A percentile compares a stretch with the other conserved stretches of the same genome.
Evolutionary conservation across 1,140 invertebrate species (phyloP).

Genomic region (Drosophila ohnishii): DNA sequence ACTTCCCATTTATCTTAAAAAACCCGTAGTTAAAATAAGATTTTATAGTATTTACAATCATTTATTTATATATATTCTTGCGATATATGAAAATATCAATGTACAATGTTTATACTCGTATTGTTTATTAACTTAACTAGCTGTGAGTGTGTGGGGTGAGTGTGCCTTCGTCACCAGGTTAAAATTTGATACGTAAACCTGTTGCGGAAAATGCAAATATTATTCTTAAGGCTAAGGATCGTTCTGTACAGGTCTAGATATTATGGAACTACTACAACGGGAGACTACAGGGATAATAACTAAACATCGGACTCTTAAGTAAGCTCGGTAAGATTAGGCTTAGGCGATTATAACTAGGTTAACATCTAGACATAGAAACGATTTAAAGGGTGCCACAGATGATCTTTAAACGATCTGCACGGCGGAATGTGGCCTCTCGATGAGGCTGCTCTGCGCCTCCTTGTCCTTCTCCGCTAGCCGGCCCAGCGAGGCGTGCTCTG

Average conservation of each 20-base stretch:
- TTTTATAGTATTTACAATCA: constrained; percentile 49
- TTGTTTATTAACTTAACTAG: constrained; percentile 33
- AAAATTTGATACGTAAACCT: constrained; percentile 13
- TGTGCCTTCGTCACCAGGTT: constrained; percentile 15
- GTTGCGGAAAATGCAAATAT: constrained; percentile 38
- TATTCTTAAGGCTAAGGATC: constrained; percentile 25
- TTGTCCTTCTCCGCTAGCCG: constrained; percentile 65
- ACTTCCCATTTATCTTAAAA: not conserved
- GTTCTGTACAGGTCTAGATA: constrained; percentile 54
- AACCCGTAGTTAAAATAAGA: not conserved
- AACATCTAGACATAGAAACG: constrained; percentile 53
- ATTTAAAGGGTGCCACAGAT: constrained; percentile 21
- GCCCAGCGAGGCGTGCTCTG: constrained; percentile 50
- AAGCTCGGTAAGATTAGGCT: constrained; percentile 65
- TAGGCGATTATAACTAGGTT: constrained; percentile 61
- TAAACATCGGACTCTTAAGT: constrained; percentile 63
- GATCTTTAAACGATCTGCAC: constrained; percentile 64
- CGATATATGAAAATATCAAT: constrained; percentile 40
- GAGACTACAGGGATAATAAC: constrained; percentile 2
- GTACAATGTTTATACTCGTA: constrained; percentile 37
- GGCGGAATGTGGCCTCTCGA: constrained; percentile 59
- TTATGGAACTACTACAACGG: constrained; percentile 13
- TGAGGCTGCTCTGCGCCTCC: constrained; percentile 72
- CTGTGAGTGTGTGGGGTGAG: constrained; percentile 16
- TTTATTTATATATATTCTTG: constrained; percentile 42